Evolutionary conservation across 2,113 vertebrate genomes (phyloP), one percentile per base, ranked within the genome.

Genomic region (Centropus bengalensis): DNA sequence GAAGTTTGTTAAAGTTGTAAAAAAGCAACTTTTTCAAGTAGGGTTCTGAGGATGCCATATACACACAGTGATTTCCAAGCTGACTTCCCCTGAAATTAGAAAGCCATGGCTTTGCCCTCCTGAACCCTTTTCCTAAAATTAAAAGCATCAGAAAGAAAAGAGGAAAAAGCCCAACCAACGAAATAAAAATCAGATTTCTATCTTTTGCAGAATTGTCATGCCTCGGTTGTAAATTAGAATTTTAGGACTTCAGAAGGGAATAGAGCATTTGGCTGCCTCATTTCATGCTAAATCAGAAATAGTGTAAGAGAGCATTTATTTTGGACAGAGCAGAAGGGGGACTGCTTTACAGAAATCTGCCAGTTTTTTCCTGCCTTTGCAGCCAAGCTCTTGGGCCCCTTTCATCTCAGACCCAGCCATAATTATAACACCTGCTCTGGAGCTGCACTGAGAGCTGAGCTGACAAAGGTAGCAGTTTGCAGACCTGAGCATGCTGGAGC

Each of bases 401-500:
- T 96, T 94, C 86, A 84, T 93, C 91, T 95, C 52, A 32, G 59
- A 33, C 42, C n/a, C 9, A 4, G 52, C 90, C 80, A 9, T 71
- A 90, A 60, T 52, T 80, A 20, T 86, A 74, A 70, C 95, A 95
- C 94, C 95, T 95, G 94, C 62, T 88, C 86, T 75, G 94, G 73
- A 78, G 86, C 56, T 94, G 5, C 71, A 5, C 2, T 0, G 67
- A 51, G 82, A 70, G 59, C 68, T 27, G 42, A 81, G 68, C 64
- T 1, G 23, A 88, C 67, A 75, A 78, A 96, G 88, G 91, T 81
- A 84, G 56, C 55, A 8, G 32, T 67, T 74, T 95, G 85, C 89
- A 91, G 91, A 88, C 93, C 88, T 78, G 82, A 90, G 88, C 22
- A 1, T 0, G 3, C 33, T 9, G 55, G 59, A 93, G 86, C 0